Conservation (phyloP, 2,797 vertebrate species). For the Pseudochirops corinnae region DNA sequence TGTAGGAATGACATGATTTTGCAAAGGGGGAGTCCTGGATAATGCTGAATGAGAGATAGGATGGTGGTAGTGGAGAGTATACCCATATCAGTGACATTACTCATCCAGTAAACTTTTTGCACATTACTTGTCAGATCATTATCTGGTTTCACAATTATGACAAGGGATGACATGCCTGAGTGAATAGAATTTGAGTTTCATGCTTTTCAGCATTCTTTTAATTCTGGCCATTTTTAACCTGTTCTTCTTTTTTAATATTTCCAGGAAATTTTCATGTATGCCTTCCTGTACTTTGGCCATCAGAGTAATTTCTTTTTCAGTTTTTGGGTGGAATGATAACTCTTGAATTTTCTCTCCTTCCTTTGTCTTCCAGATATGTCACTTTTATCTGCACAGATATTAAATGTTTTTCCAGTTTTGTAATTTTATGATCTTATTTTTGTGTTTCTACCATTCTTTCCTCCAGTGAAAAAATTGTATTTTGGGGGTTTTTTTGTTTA, state of each 20-base stretch:
- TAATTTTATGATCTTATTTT: not conserved
- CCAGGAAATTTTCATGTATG: not conserved
- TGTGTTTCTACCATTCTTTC: not conserved
- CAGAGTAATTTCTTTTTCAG: not conserved
- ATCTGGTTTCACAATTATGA: not conserved
- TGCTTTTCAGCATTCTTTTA: not conserved
- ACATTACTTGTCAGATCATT: not conserved
- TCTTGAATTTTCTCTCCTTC: not conserved
- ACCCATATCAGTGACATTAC: not conserved
- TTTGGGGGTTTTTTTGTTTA: not conserved
- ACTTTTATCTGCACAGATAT: not conserved
- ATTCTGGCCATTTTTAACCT: not conserved
- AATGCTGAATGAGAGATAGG: not conserved
- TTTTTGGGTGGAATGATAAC: not conserved
- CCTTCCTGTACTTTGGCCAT: not conserved
- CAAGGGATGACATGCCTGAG: not conserved
- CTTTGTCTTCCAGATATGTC: not conserved
- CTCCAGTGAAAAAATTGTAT: not conserved
- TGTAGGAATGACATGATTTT: not conserved
- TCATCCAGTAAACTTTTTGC: not conserved
- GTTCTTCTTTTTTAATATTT: not conserved
- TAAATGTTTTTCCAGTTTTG: not conserved
- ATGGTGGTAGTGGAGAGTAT: not conserved
- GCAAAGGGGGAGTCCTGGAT: not conserved
- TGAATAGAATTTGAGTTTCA: not conserved